These are phyloP conservation scores for Graptemys geographica DNA, from an alignment of 2,797 vertebrate genomes.

Conservation along the genomic window DNA sequence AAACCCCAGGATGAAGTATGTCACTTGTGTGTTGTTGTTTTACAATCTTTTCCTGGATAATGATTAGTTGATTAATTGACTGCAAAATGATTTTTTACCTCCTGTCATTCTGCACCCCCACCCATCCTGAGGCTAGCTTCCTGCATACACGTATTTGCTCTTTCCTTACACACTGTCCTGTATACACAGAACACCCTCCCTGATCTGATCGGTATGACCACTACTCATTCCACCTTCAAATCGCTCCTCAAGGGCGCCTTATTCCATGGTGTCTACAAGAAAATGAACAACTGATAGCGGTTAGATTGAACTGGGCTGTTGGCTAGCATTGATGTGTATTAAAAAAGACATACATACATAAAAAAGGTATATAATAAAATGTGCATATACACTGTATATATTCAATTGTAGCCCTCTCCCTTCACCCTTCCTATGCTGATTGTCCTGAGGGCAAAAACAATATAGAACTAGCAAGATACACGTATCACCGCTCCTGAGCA, in stretches of 20 bases:
- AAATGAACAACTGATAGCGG: conserved; percentile 4
- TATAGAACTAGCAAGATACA: neutral
- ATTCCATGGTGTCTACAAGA: neutral
- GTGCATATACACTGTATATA: neutral
- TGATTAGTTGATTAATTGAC: neutral
- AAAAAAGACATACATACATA: neutral
- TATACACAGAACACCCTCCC: neutral
- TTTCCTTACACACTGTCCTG: neutral
- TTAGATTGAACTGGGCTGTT: neutral
- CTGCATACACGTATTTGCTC: neutral
- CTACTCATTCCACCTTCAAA: neutral
- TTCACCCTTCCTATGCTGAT: neutral
- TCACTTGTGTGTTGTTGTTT: neutral
- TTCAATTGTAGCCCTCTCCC: conserved; percentile 16
- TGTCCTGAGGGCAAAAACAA: conserved; percentile 34
- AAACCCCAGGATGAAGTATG: neutral
- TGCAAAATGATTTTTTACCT: neutral
- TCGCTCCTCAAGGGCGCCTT: neutral
- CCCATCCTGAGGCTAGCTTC: neutral
- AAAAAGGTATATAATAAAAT: conserved; percentile 23
- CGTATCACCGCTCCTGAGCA: neutral
- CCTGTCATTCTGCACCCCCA: neutral
- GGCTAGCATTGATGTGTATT: neutral
- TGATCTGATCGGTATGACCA: neutral
- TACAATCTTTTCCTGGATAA: neutral